Conservation (phyloP, 2,888 invertebrate genomes). For the Macrosiphum euphorbiae region DNA sequence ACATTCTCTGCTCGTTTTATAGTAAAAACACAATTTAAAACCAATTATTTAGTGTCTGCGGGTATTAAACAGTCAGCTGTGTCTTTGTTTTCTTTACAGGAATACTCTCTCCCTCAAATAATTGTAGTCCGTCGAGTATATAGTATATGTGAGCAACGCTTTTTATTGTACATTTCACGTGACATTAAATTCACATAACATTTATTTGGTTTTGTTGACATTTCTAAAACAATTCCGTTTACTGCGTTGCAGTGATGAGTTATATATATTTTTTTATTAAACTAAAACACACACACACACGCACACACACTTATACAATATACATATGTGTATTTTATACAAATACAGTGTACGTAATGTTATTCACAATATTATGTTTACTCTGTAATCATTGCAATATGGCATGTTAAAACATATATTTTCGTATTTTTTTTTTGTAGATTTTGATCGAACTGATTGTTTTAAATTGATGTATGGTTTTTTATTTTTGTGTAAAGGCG, state of each 20-base stretch:
- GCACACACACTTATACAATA: neutral
- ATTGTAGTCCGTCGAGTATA: neutral
- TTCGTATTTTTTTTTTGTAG: neutral
- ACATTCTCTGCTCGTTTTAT: neutral
- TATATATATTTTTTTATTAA: neutral
- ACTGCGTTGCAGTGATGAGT: too few relatives aligned
- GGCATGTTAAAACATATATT: neutral
- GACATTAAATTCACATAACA: conserved; percentile 9
- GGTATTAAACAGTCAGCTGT: neutral
- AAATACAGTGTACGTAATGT: neutral
- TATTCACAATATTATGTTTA: neutral
- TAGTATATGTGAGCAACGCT: neutral
- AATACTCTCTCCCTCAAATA: neutral
- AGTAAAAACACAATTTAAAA: neutral
- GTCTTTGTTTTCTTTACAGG: neutral
- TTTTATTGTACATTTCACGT: neutral
- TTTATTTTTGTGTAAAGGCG: neutral
- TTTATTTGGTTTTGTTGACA: conserved; percentile 8
- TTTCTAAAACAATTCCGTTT: conserved; percentile 13
- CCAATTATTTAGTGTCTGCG: neutral
- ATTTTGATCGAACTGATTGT: neutral
- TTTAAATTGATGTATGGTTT: neutral
- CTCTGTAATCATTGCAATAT: neutral
- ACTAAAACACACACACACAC: neutral
- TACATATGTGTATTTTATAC: neutral